phyloP scores from a whole-genome alignment of 1,140 invertebrate genomes.

The Archegozetes longisetosus region DNA sequence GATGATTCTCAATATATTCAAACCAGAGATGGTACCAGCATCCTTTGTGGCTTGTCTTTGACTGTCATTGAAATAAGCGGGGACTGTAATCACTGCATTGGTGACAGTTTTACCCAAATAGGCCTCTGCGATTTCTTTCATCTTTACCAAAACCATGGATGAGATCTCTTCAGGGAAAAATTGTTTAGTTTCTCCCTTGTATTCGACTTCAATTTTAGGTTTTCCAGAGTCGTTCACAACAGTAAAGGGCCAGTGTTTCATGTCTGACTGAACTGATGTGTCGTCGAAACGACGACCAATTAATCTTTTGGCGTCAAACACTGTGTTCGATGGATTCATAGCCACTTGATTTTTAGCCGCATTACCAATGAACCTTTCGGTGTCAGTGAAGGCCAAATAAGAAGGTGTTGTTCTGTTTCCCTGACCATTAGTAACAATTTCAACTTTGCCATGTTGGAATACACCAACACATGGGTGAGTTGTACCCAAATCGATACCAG shows the following conservation, averaged over 20 bases:
- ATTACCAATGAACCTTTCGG: constrained; percentile 64
- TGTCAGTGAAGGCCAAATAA: constrained; percentile 93
- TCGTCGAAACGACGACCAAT: constrained; percentile 67
- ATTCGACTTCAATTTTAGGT: constrained; percentile 52
- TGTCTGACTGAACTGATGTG: constrained; percentile 68
- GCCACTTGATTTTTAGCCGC: constrained; percentile 72
- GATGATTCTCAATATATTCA: too few species aligned
- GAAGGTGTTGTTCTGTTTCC: constrained; percentile 95
- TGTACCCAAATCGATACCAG: constrained; percentile 34
- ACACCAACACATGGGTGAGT: constrained; percentile 31
- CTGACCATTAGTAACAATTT: constrained; percentile 97
- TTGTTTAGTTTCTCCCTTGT: constrained; percentile 37
- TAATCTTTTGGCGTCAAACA: constrained; percentile 47
- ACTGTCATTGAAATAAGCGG: constrained; percentile 54
- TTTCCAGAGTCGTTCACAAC: constrained; percentile 69
- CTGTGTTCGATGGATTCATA: constrained; percentile 77
- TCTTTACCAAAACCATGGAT: constrained; percentile 51
- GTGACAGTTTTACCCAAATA: constrained; percentile 73
- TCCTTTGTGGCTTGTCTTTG: constrained; percentile 19
- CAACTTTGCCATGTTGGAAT: constrained; percentile 86
- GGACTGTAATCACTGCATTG: constrained; percentile 79
- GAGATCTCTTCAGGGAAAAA: constrained; percentile 42
- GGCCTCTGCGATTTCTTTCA: constrained; percentile 84
- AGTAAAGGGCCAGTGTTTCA: constrained; percentile 93
- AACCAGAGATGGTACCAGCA: constrained; percentile 16